A percentile compares a stretch with the other conserved stretches of the same genome.
These are phyloP conservation scores for Centropus bengalensis DNA, from an alignment of 2,113 vertebrate species.

Conservation along the genomic window DNA sequence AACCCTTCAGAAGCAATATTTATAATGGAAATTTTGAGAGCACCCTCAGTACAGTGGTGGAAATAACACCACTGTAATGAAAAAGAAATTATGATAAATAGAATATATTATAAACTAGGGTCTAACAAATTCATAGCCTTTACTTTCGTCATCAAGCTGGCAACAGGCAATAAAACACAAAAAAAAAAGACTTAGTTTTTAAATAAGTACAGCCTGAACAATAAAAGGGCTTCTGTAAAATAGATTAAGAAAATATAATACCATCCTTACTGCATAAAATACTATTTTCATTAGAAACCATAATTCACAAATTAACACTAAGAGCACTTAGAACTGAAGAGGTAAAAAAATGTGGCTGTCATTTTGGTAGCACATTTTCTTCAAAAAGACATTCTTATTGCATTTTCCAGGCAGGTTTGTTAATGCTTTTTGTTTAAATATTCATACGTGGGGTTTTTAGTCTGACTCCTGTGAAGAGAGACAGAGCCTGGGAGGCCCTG, in stretches of 20 bases:
- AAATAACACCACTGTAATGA: slow-evolving; percentile 63
- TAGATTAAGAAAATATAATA: slow-evolving; percentile 40
- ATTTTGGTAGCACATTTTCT: slow-evolving; percentile 15
- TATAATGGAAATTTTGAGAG: slow-evolving; percentile 70
- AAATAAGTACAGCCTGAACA: slow-evolving; percentile 34
- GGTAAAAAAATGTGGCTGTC: slow-evolving; percentile 15
- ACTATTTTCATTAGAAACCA: slow-evolving; percentile 40
- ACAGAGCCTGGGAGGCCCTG: background rate
- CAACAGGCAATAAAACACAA: slow-evolving; percentile 40
- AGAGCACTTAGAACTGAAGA: background rate
- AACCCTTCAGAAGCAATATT: slow-evolving; percentile 46
- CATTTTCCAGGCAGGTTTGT: slow-evolving; percentile 20
- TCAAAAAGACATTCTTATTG: slow-evolving; percentile 6
- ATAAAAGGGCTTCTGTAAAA: slow-evolving; percentile 28
- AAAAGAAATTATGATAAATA: slow-evolving; percentile 71
- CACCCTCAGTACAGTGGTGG: slow-evolving; percentile 26
- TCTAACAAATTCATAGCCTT: slow-evolving; percentile 66
- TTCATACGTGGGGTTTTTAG: background rate
- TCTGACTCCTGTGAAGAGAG: background rate
- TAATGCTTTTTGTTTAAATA: slow-evolving; percentile 61
- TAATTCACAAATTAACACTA: slow-evolving; percentile 46
- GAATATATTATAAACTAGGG: slow-evolving; percentile 66
- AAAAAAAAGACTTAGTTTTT: slow-evolving; percentile 48
- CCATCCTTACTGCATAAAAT: background rate
- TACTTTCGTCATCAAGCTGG: slow-evolving; percentile 59